Evolutionary conservation across 2,797 vertebrate species (phyloP).

Genomic region (Heterohyrax brucei): DNA sequence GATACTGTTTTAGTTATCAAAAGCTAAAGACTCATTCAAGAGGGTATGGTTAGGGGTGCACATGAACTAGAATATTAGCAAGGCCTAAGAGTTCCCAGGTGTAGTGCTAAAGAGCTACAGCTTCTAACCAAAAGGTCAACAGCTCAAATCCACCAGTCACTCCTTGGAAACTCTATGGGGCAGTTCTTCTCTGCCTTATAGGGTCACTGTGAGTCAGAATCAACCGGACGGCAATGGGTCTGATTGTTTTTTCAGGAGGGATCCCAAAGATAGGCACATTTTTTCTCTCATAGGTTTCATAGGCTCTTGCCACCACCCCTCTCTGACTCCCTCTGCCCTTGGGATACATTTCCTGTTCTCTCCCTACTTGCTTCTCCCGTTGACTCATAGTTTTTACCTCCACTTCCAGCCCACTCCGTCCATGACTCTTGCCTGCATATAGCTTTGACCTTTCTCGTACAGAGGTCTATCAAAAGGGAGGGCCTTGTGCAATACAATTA

Average conservation of each 20-base stretch:
- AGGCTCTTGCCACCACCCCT: not conserved
- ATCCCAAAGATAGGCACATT: not conserved
- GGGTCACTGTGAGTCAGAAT: too few relatives aligned
- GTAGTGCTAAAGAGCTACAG: too few relatives aligned
- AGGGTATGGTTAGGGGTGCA: not conserved
- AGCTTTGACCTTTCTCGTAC: not conserved
- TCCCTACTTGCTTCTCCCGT: not conserved
- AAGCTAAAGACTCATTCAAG: not conserved
- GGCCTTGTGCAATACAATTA: not conserved
- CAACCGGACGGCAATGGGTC: too few relatives aligned
- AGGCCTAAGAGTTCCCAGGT: not conserved
- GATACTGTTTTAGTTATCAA: not conserved
- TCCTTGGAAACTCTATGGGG: too few relatives aligned
- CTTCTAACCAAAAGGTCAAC: too few relatives aligned
- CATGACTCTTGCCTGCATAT: not conserved
- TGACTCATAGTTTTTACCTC: not conserved
- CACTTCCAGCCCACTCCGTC: not conserved
- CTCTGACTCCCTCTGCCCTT: accelerated
- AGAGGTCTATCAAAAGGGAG: not conserved
- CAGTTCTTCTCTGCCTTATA: too few relatives aligned
- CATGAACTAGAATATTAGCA: not conserved
- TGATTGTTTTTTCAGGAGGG: not conserved
- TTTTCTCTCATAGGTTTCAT: not conserved
- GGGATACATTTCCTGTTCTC: not conserved
- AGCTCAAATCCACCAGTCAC: too few relatives aligned